phyloP scores from a whole-genome alignment of 2,113 vertebrate species.

The Cairina moschata region DNA sequence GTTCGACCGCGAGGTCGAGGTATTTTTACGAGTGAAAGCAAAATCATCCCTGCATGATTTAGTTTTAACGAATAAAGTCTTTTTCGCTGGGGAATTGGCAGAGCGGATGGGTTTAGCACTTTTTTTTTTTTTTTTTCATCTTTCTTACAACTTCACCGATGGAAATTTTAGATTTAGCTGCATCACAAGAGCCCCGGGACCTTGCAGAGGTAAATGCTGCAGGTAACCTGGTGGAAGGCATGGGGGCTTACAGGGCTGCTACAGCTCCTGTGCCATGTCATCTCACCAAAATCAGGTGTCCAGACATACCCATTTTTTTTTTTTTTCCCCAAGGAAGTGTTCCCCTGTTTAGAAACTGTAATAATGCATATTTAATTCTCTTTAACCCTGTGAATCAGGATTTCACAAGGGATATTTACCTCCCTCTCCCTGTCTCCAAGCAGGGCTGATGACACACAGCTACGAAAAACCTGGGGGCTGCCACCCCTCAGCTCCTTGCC shows the following conservation, averaged over 20 bases:
- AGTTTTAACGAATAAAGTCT: neutral
- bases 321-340: neutral
- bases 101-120: neutral
- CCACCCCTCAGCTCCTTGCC: neutral
- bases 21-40: neutral
- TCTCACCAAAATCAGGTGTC: neutral
- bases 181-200: neutral
- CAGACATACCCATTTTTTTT: neutral
- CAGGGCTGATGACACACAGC: neutral
- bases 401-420: neutral
- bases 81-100: neutral
- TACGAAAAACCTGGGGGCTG: neutral
- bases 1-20: rapidly evolving
- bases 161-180: neutral
- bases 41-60: neutral
- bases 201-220: neutral
- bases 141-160: neutral
- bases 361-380: neutral
- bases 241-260: neutral
- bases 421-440: neutral
- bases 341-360: rapidly evolving
- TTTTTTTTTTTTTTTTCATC: neutral
- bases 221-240: neutral
- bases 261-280: neutral
- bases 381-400: neutral